Percentiles rank a stretch among this genome's conserved stretches.
Evolutionary conservation across 1,140 invertebrate genomes (phyloP).

Genomic region (Aricia agestis): DNA sequence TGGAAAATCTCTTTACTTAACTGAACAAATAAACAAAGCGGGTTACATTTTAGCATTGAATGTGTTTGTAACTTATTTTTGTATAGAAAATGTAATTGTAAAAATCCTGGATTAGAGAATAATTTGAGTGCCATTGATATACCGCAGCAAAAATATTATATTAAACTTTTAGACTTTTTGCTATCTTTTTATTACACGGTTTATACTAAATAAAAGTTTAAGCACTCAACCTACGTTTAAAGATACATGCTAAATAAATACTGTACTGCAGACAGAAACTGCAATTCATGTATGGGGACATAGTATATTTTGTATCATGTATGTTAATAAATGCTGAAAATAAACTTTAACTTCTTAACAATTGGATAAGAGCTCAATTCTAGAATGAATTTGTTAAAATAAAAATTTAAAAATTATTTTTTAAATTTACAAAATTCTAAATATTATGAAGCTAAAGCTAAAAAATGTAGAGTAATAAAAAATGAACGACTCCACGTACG

Average conservation of each 20-base stretch:
- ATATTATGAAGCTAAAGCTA: background rate
- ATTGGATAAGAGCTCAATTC: too few relatives aligned
- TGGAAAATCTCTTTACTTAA: background rate
- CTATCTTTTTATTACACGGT: too few relatives aligned
- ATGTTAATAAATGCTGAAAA: too few relatives aligned
- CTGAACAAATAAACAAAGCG: background rate
- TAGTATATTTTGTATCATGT: too few relatives aligned
- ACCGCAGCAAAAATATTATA: too few relatives aligned
- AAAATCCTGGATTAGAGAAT: background rate
- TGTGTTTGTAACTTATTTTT: background rate
- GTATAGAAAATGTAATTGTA: background rate
- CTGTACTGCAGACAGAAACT: too few relatives aligned
- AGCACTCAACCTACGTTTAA: too few relatives aligned
- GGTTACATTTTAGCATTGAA: background rate
- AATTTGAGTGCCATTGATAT: background rate
- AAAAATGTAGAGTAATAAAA: background rate
- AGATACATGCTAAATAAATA: too few relatives aligned
- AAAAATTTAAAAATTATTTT: too few relatives aligned
- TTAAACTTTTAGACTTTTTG: too few relatives aligned
- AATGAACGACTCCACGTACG: slow-evolving; percentile 33
- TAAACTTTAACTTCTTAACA: background rate
- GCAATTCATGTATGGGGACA: too few relatives aligned
- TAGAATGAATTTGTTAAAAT: background rate
- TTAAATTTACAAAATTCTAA: background rate
- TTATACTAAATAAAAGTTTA: too few relatives aligned